Conservation (phyloP, 2,113 vertebrate genomes). For the Vidua macroura region DNA sequence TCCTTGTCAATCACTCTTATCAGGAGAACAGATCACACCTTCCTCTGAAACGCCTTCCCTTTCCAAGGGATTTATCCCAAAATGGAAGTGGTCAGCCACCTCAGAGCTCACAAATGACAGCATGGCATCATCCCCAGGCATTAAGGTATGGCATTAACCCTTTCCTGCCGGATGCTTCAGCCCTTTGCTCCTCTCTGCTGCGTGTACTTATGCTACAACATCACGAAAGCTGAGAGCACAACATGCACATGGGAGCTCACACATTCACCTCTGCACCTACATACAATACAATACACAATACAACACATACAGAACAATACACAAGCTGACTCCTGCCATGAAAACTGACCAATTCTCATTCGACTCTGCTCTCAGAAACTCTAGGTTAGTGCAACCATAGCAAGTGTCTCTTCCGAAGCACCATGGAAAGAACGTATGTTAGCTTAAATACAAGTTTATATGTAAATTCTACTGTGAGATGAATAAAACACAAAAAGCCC, state of each 20-base stretch:
- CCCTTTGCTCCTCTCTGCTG: not conserved
- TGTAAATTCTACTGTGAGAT: not conserved
- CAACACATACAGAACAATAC: not conserved
- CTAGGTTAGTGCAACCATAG: not conserved
- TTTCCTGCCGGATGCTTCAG: not conserved
- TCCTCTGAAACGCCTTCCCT: constrained; percentile 47
- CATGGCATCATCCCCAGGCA: not conserved
- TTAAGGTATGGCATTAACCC: not conserved
- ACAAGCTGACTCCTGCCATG: not conserved
- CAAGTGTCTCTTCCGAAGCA: not conserved
- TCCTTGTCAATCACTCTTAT: constrained; percentile 52
- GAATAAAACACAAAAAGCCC: not conserved
- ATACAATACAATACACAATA: too few species aligned
- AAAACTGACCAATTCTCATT: not conserved
- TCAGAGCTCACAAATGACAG: constrained; percentile 4
- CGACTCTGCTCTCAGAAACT: not conserved
- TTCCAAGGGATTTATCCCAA: constrained; percentile 52
- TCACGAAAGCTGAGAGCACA: not conserved
- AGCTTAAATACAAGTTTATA: not conserved
- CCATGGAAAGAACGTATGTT: not conserved
- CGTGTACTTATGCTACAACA: not conserved
- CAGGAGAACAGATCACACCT: constrained; percentile 19
- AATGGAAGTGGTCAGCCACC: constrained; percentile 47
- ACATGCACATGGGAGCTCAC: not conserved
- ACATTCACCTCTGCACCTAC: not conserved